Percentiles rank a stretch among this genome's conserved stretches.
Conservation (phyloP, 1,140 invertebrate genomes). For the Phortica variegata region DNA sequence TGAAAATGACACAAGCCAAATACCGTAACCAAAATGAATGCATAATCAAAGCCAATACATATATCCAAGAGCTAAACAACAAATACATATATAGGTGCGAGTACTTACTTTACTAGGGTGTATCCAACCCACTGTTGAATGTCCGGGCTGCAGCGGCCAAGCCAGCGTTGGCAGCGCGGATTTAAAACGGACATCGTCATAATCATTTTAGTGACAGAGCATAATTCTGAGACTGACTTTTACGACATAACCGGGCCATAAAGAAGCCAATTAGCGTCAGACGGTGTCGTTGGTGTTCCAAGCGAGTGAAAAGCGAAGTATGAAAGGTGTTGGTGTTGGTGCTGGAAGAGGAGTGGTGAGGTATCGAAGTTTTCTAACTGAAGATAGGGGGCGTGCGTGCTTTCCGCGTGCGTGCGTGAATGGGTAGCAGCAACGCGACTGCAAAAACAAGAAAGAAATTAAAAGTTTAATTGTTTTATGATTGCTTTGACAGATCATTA, state of each 20-base stretch:
- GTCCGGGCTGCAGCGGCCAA: no score
- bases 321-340: slow-evolving; percentile 4
- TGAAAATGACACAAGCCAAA: no score
- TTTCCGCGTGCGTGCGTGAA: slow-evolving; percentile 3
- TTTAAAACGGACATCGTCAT: no score
- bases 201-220: slow-evolving; percentile 53
- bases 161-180: no score
- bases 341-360: background rate
- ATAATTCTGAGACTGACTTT: slow-evolving; percentile 56
- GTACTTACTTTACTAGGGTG: no score
- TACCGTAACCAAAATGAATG: no score
- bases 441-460: slow-evolving; percentile 20
- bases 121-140: no score
- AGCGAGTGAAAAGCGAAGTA: no score
- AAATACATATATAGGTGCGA: no score
- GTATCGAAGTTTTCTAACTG: background rate
- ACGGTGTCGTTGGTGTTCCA: no score
- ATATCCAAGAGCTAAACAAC: no score
- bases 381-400: background rate
- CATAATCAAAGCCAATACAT: no score
- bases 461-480: slow-evolving; percentile 53
- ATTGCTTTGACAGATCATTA: slow-evolving; percentile 50
- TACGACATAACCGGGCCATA: slow-evolving; percentile 52
- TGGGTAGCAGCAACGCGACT: background rate
- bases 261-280: slow-evolving; percentile 56